These are phyloP conservation scores for Falco punctatus DNA, from an alignment of 2,113 vertebrate genomes.

Conservation along the genomic window DNA sequence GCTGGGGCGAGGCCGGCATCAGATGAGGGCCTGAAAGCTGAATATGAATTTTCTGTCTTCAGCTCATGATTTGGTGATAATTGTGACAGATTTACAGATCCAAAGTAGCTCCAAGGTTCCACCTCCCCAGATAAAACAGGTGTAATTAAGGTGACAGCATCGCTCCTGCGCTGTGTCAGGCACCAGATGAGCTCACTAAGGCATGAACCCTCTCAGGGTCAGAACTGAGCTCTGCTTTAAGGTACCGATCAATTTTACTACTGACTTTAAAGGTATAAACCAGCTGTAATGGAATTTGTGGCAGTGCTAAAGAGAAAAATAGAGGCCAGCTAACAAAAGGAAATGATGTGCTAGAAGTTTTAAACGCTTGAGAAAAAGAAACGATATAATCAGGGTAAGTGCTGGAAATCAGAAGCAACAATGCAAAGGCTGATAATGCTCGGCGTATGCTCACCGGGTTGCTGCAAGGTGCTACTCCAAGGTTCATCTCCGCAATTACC, in stretches of 20 bases:
- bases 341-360: slow-evolving; percentile 11
- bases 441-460: neutral
- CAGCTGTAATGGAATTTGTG: slow-evolving; percentile 35
- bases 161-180: neutral
- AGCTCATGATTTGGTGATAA: neutral
- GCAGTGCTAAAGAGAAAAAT: neutral
- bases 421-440: neutral
- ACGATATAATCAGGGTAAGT: neutral
- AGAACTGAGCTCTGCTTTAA: neutral
- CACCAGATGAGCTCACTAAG: slow-evolving; percentile 12
- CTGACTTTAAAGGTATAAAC: slow-evolving; percentile 6
- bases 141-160: neutral
- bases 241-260: slow-evolving; percentile 47
- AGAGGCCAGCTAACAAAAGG: slow-evolving; percentile 13
- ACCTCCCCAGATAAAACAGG: neutral
- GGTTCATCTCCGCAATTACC: neutral
- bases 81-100: slow-evolving; percentile 9
- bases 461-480: neutral
- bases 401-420: neutral
- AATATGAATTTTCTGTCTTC: neutral
- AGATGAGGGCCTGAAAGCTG: neutral
- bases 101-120: slow-evolving; percentile 6
- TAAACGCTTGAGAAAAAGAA: neutral
- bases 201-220: slow-evolving; percentile 13
- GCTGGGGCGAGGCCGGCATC: neutral